Evolutionary conservation across 1,140 invertebrate genomes (phyloP).

Genomic region (Lepidostoma basale): DNA sequence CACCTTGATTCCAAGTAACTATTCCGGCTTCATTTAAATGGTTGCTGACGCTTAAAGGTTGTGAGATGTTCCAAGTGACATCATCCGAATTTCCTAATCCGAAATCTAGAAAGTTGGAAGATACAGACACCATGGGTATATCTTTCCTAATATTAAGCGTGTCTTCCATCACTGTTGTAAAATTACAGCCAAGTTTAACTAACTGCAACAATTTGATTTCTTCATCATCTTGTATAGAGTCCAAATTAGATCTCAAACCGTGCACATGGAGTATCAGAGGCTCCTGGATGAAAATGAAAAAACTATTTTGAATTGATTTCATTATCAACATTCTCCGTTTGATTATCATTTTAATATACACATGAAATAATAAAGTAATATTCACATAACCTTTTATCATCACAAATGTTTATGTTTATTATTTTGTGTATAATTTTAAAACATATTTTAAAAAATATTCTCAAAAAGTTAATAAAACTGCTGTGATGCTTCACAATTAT

Average conservation of each 20-base stretch:
- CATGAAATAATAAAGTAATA: background rate
- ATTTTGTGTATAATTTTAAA: background rate
- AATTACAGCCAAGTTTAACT: conserved; percentile 3
- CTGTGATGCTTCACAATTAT: no score
- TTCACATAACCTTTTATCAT: background rate
- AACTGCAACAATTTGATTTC: background rate
- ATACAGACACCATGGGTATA: conserved; percentile 8
- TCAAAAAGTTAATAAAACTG: no score
- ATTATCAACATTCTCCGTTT: no score
- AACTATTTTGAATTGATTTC: background rate
- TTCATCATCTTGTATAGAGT: background rate
- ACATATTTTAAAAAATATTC: background rate
- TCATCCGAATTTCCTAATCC: conserved; percentile 16
- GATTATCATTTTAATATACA: no score
- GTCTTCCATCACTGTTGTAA: conserved; percentile 13
- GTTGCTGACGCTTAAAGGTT: conserved; percentile 4
- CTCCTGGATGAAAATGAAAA: conserved; percentile 16
- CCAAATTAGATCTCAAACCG: conserved; percentile 7
- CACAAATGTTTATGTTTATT: background rate
- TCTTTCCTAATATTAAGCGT: conserved; percentile 5
- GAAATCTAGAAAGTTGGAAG: conserved; percentile 15
- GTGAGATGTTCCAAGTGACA: conserved; percentile 22
- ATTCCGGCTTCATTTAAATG: conserved; percentile 1
- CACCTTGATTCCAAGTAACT: conserved; percentile 21
- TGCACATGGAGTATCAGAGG: conserved; percentile 22